Conservation (phyloP, 2,797 vertebrate species). For the Paramormyrops hopkinsi region DNA sequence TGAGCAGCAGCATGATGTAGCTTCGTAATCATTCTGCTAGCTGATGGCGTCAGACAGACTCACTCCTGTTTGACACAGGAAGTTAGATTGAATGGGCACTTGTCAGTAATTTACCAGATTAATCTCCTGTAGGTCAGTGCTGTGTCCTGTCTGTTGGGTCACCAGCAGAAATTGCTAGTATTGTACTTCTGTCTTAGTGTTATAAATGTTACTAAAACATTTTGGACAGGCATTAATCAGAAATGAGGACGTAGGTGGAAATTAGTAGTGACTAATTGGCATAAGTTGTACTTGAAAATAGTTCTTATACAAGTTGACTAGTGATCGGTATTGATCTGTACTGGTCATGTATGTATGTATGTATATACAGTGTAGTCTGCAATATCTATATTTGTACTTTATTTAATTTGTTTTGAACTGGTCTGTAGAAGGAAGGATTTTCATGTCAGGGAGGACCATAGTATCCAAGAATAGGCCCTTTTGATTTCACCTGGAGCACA, state of each 20-base stretch:
- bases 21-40: neutral
- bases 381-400: conserved; percentile 12
- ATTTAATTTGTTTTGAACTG: conserved; percentile 2
- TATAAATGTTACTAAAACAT: neutral
- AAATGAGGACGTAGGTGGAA: neutral
- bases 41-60: neutral
- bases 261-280: neutral
- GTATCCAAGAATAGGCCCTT: neutral
- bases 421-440: neutral
- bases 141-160: neutral
- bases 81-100: neutral
- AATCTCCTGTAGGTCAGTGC: neutral
- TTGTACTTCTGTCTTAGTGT: neutral
- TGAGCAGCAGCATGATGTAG: neutral
- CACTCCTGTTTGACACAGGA: neutral
- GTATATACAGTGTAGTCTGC: conserved; percentile 17
- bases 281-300: neutral
- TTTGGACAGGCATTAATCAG: neutral
- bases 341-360: neutral
- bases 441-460: neutral
- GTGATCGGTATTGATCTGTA: neutral
- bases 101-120: neutral
- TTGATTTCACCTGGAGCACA: neutral
- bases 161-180: neutral
- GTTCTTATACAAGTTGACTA: conserved; percentile 8